Evolutionary conservation across 1,140 invertebrate species (phyloP), one percentile per base, ranked within the genome.

Genomic region (Meloidogyne floridensis): DNA sequence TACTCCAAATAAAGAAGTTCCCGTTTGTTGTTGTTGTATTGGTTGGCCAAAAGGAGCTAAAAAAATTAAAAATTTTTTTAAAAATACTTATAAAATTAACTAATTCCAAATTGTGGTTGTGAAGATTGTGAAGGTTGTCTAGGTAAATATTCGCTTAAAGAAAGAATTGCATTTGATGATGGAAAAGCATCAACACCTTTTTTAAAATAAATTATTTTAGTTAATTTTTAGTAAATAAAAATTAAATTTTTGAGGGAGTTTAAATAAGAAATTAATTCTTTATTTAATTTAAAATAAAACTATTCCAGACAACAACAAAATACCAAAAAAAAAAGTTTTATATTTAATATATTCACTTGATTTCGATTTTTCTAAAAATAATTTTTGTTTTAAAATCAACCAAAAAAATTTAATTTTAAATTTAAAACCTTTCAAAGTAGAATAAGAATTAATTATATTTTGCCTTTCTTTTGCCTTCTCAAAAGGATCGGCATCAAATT

Each of bases 171-270:
- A 79, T 79, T 79, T 51, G 77, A 51, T 3, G 77, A 79, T 15
- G 77, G 77, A 72, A 79, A 79, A 47, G 77, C 77, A 69, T 79
- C 65, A 69, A 79, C 72, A n/a, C 77, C 72, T 74, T 71, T 71
- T 71, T 71, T 71, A 6, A 18, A 20, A 20, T 71, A 6, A 71
- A 20, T 71, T 71, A 71, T 71, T 32, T 32, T 32, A 32, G 32
- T 32, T 32, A 32, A 32, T 32, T 32, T 32, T 32, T 32, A 32
- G 32, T 32, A 32, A 32, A 32, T 32, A 32, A 32, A 32, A 32
- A 32, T 32, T 32, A 32, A 32, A 32, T 32, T 32, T 32, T 32
- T 32, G 32, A 32, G 32, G 32, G 32, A 32, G 32, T 32, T 32
- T 32, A 32, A 32, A 32, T 32, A 32, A 32, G 32, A 32, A 32